phyloP scores from a whole-genome alignment of 1,140 invertebrate genomes.

The Orchestia grillus region DNA sequence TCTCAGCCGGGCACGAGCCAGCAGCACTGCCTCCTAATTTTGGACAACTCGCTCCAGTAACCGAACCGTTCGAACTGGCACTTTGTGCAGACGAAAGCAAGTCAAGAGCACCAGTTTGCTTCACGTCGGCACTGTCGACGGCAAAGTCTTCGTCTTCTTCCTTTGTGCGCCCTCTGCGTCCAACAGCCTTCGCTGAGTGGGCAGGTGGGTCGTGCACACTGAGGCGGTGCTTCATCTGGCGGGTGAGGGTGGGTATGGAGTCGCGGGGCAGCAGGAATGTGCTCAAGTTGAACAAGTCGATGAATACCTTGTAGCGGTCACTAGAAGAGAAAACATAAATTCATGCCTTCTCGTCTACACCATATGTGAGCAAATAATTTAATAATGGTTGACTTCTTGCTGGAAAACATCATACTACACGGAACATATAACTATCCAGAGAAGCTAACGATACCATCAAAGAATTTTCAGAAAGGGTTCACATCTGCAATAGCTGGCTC shows the following conservation, averaged over 20 bases:
- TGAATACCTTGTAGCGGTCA: slow-evolving; percentile 98
- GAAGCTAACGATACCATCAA: no score
- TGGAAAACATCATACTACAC: no score
- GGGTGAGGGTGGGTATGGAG: slow-evolving; percentile 89
- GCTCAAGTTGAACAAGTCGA: slow-evolving; percentile 97
- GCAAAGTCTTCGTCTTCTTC: slow-evolving; percentile 52
- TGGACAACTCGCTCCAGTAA: not conserved
- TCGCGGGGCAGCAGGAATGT: slow-evolving; percentile 93
- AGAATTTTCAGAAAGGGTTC: no score
- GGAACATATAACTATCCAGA: no score
- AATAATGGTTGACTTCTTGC: not conserved
- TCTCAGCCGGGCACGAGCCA: no score
- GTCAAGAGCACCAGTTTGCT: not conserved
- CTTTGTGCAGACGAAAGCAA: not conserved
- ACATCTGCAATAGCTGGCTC: no score
- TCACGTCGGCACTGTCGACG: not conserved
- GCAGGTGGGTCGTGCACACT: slow-evolving; percentile 45
- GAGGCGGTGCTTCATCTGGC: slow-evolving; percentile 75
- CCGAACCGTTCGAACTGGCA: not conserved
- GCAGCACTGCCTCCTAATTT: not conserved
- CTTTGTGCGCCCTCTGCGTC: not conserved
- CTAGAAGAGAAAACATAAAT: slow-evolving; percentile 75
- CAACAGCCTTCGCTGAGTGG: not conserved
- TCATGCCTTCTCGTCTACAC: not conserved
- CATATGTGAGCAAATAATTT: not conserved